Evolutionary conservation across 1,140 invertebrate species (phyloP).

Genomic region (Paralvinella palmiformis): DNA sequence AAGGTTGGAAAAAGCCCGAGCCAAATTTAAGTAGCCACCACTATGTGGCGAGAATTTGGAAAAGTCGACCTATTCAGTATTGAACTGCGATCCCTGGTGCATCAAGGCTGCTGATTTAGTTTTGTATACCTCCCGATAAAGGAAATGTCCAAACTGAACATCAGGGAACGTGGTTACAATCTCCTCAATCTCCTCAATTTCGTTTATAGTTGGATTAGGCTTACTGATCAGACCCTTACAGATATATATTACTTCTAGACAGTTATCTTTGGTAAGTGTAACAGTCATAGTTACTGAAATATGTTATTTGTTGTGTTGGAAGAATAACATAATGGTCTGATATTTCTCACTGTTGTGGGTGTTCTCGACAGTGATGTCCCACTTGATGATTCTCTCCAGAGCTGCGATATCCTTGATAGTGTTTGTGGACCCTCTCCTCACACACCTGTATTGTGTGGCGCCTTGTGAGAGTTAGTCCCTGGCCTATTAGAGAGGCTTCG

Average conservation of each 20-base stretch:
- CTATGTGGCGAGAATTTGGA: neutral
- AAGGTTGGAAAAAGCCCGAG: neutral
- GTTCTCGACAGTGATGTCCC: too few relatives aligned
- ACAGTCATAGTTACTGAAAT: neutral
- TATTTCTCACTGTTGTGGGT: too few relatives aligned
- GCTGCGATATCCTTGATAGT: too few relatives aligned
- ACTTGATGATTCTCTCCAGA: too few relatives aligned
- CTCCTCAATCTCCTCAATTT: neutral
- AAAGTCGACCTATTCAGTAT: neutral
- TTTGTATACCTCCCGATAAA: neutral
- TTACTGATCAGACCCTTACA: neutral
- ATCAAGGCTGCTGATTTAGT: neutral
- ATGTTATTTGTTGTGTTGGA: too few relatives aligned
- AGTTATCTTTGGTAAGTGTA: neutral
- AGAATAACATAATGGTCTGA: too few relatives aligned
- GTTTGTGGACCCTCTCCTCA: too few relatives aligned
- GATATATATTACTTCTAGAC: neutral
- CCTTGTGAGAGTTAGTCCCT: too few relatives aligned
- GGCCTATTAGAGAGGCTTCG: too few relatives aligned
- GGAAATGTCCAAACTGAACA: neutral
- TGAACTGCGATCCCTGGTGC: neutral
- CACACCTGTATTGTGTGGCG: too few relatives aligned
- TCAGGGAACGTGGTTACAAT: neutral
- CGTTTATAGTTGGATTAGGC: neutral
- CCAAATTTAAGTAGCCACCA: neutral